Evolutionary conservation across 2,113 vertebrate genomes (phyloP), one percentile per base, ranked within the genome.

Genomic region (Cyphomyrus discorhynchus): DNA sequence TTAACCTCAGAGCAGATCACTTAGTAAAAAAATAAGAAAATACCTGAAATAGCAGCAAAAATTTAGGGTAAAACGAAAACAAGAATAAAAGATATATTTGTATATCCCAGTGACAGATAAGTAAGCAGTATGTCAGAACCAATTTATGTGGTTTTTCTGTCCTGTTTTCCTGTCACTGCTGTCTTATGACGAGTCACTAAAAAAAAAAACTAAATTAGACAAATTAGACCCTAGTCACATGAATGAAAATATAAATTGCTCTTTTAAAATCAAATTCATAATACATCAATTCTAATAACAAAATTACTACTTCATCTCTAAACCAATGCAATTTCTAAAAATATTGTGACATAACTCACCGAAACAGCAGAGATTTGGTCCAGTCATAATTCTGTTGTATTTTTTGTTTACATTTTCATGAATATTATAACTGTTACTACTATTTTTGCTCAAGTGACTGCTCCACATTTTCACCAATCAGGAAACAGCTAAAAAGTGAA

Each of bases 371-470:
- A 52, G 91, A 95, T 92, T 95, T 93, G 93, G 94, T 93, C 93
- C 91, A 93, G 93, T 95, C 93, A 94, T 96, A 97, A 97, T 97
- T 97, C 96, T 96, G 97, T 97, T 97, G 97, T 94, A 93, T 91
- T 93, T 87, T 93, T 94, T 90, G 94, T 94, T 95, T 94, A 87
- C 50, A 53, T 87, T 87, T 53, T 87, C 27, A 56, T 35, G 5
- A 47, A 35, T 87, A 93, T 98, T 95, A 95, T 96, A 93, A 95
- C 95, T 94, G 94, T 95, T 95, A 94, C 91, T 85, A 89, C 95
- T 95, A 95, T 94, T 95, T 98, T 97, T 97, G 96, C 97, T 99
- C 96, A 97, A 98, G 98, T 99, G 97, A 98, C 97, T 97, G 97
- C 98, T 99, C 99, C 98, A 98, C 97, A 97, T 97, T 98, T 97